A percentile compares a stretch with the other conserved stretches of the same genome.
Conservation (phyloP, 2,888 invertebrate genomes). For the Phengaris arion region DNA sequence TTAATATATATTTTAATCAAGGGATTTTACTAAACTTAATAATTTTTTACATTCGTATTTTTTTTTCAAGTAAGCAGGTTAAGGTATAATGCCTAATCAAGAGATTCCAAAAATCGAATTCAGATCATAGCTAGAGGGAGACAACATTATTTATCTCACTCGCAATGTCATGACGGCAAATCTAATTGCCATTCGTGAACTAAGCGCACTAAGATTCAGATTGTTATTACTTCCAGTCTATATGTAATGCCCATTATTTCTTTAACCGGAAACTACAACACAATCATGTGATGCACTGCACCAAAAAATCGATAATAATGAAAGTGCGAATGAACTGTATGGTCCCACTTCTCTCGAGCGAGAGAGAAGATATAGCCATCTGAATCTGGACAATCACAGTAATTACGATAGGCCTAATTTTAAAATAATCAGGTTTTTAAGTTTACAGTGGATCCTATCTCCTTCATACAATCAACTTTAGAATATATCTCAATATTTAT, state of each 20-base stretch:
- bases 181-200: background rate
- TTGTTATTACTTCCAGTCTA: constrained; percentile 16
- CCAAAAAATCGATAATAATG: background rate
- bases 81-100: constrained; percentile 2
- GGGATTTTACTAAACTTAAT: background rate
- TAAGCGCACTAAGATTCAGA: constrained; percentile 7
- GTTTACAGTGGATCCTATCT: background rate
- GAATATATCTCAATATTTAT: background rate
- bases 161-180: background rate
- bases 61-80: constrained; percentile 16
- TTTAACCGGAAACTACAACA: constrained; percentile 8
- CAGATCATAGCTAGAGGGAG: background rate
- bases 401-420: constrained; percentile 15
- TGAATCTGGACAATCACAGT: background rate
- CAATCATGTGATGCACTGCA: background rate
- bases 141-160: background rate
- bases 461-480: background rate
- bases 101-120: background rate
- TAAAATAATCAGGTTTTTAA: constrained; percentile 8
- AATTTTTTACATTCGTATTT: too few relatives aligned
- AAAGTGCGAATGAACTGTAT: constrained; percentile 5
- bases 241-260: constrained; percentile 26
- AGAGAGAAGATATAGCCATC: constrained; percentile 9
- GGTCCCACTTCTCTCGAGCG: constrained; percentile 20
- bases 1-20: background rate